Evolutionary conservation across 1,140 invertebrate species (phyloP), one percentile per base, ranked within the genome.

Genomic region (Drosophila albomicans): DNA sequence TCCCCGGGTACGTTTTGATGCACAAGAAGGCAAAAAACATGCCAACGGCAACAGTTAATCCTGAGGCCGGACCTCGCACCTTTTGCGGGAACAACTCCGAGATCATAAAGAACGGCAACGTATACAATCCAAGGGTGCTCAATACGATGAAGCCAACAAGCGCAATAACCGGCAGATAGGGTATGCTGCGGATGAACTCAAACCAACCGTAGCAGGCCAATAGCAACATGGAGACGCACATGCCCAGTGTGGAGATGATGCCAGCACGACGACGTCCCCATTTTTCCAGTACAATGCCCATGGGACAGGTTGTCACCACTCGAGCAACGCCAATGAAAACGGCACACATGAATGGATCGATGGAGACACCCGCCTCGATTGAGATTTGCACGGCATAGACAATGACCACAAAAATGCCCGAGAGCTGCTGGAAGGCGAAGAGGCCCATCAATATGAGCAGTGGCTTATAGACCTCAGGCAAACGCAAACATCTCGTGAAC

Each of bases 381-480:
- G 95, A 94, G 76, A 97, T 93, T 93, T 96, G 91, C 15, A 95
- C 93, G 0, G 96, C 95, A 76, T 97, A 97, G 67, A 96, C 97
- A 38, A 97, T 94, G 3, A 96, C 93, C 3, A 96, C 95, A 77
- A 96, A 97, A 16, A 95, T 94, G 1, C 97, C 97, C 1, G 95
- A 95, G 49, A 97, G 95, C 88, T 97, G 96, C 90, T 97, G 96
- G 81, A 97, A 95, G 74, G 95, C 94, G 92, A 97, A 96, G 62
- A 96, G 94, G 0, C 91, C 91, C 13, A 95, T 92, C 75, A 96
- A 94, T 5, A 97, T 94, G 0, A 93, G 20, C 11, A 96, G 93
- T 0, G 96, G 96, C 49, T 95, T 94, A 48, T 95, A 90, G 1
- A 94, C 94, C 15, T 93, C 93, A 0, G 93, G 91, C 10, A 86